Evolutionary conservation across 2,797 vertebrate species (phyloP).

Genomic region (Hapalemur alaotrensis): DNA sequence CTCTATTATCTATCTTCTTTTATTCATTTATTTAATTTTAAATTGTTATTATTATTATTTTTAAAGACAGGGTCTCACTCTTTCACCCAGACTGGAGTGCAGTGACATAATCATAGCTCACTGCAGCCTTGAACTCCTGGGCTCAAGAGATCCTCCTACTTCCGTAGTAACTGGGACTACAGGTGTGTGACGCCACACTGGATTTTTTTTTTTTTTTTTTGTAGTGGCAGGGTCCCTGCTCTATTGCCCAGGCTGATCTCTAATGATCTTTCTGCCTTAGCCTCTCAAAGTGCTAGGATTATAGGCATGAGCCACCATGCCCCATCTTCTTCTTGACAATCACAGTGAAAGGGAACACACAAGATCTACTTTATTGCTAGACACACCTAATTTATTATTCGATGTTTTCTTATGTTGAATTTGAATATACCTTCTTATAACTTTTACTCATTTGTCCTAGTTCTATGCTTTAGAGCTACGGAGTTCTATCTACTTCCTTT

Average conservation of each 20-base stretch:
- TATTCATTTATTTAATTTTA: neutral
- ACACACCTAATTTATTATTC: neutral
- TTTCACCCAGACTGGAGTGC: neutral
- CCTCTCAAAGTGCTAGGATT: neutral
- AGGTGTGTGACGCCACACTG: too few relatives aligned
- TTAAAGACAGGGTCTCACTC: neutral
- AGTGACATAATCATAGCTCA: neutral
- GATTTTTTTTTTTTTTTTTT: neutral
- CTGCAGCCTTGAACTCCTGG: neutral
- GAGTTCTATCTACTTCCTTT: neutral
- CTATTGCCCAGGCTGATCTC: neutral
- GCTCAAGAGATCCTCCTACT: neutral
- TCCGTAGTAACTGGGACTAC: neutral
- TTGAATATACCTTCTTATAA: conserved; percentile 13
- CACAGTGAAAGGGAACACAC: neutral
- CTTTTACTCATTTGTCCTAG: neutral
- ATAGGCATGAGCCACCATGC: neutral
- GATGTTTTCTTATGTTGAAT: neutral
- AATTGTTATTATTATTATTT: neutral
- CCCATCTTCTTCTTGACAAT: neutral
- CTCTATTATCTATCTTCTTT: neutral
- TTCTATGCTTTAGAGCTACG: neutral
- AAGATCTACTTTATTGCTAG: neutral
- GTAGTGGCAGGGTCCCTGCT: too few relatives aligned
- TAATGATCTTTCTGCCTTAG: neutral